Base-by-base conservation (phyloP, 2,797 vertebrate genomes). In the Sylvia borin region DNA sequence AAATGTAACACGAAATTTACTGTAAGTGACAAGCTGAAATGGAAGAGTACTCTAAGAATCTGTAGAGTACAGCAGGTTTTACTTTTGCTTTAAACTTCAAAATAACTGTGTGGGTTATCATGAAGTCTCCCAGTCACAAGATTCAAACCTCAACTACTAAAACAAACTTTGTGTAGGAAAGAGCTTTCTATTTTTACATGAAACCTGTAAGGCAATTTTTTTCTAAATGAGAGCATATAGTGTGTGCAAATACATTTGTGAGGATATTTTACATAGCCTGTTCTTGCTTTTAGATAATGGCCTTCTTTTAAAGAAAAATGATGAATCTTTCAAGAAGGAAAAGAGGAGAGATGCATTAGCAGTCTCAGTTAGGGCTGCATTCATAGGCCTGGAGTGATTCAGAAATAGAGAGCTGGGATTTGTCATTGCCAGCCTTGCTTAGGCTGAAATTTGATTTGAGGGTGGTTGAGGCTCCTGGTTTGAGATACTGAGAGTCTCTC, bases 121-220 rank as follows among this genome's bases (percentile, higher is more conserved):
- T 36, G 54, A 94, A 91, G n/a, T 68, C 43, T 93, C 65, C 26
- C 43, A 89, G 65, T 90, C 75, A 83, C 50, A 80, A 87, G 72
- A 71, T 65, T 89, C 45, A 85, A 89, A 91, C 50, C 50, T 93
- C 71, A 91, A 50, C 66, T 79, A 50, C 88, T 78, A 61, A 90
- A 84, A 55, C 57, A 53, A 90, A 88, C 27, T 86, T 57, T 22
- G 45, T 77, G 50, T 42, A 89, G 81, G 60, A 61, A 82, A 91
- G 64, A 77, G 58, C n/a, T 72, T 83, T 66, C 62, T 91, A 38
- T 83, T 96, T 92, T 95, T 72, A 85, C 55, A 55, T 31, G 82
- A 72, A 94, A 91, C 68, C 50, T 62, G 80, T 54, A 57, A 92
- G 72, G 61, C 57, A 62, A 3, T 72, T 83, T 91, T 91, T 89